Base-by-base conservation (phyloP, 2,888 invertebrate genomes). In the Amblyjoppa proteus region DNA sequence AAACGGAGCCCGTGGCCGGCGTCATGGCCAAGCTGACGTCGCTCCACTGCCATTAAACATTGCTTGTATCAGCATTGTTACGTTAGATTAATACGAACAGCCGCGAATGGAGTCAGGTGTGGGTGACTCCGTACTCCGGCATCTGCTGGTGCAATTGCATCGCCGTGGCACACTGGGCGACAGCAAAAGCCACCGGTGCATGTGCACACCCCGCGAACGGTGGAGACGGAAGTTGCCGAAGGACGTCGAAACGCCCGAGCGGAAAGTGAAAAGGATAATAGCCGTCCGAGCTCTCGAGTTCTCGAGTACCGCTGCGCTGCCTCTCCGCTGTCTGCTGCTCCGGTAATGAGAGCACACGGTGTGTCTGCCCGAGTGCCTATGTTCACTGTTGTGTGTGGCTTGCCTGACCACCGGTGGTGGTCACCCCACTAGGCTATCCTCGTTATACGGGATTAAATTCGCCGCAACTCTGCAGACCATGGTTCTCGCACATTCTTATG, bases 241-340 rank as follows among this genome's bases (percentile, higher is more conserved):
- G 89, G 85, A 87, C 87, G 84, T 84, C 86, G 86, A 64, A 64
- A 87, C 87, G 81, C 83, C 80, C 81, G 86, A 86, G 87, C 88
- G 87, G 90, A 91, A 90, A 91, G 90, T 90, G 90, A 91, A 91
- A 91, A 91, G 89, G 77, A 84, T 84, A 71, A 76, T 56, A 81
- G 83, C 83, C 84, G 75, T 28, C 34, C 45, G 77, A 13, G 77
- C 69, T 56, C 49, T 74, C 51, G 53, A 16, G 49, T 51, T 34
- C 16, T 25, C 51, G 16, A 31, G 71, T 34, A 45, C 16, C 45
- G 45, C 16, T 49, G 45, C 3, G 13, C 45, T 49, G 61, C 56
- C 56, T 51, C 20, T 16, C 20, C 51, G 68, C 28, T 68, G 41
- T 64, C 68, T 25, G 84, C 83, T 84, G 81, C 87, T 88, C 85